These are phyloP conservation scores for Candoia aspera DNA, from an alignment of 2,113 vertebrate genomes.

Conservation along the genomic window DNA sequence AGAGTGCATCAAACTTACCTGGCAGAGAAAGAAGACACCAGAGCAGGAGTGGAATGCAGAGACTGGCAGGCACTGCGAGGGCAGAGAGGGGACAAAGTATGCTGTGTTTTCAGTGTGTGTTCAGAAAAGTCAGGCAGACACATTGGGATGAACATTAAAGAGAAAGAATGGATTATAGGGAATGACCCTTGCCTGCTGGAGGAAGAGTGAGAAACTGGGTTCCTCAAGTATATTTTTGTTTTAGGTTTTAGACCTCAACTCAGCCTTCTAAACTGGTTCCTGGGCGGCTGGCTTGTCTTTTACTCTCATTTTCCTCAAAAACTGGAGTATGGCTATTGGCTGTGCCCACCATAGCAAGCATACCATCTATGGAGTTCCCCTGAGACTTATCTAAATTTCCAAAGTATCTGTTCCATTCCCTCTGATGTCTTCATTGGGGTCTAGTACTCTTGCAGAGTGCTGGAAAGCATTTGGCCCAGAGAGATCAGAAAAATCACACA, in stretches of 20 bases:
- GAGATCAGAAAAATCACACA: too few species aligned
- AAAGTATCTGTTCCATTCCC: neutral
- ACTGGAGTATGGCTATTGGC: neutral
- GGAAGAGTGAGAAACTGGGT: neutral
- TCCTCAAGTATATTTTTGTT: neutral
- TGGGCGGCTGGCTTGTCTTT: neutral
- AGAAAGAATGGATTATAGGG: neutral
- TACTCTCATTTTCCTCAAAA: neutral
- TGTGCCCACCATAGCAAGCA: neutral
- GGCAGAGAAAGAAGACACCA: neutral
- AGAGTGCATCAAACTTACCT: neutral
- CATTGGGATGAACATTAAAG: neutral
- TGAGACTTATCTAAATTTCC: neutral
- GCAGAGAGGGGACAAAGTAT: neutral
- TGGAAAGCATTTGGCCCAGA: too few species aligned
- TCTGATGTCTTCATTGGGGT: neutral
- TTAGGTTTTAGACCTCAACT: neutral
- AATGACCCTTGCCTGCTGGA: neutral
- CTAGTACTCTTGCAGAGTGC: too few species aligned
- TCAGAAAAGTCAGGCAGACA: neutral
- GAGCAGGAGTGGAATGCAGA: neutral
- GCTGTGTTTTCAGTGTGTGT: neutral
- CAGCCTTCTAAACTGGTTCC: neutral
- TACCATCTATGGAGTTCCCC: neutral
- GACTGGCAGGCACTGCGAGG: neutral